Conservation (phyloP, 1,140 invertebrate species). For the Glossosoma conforme region DNA sequence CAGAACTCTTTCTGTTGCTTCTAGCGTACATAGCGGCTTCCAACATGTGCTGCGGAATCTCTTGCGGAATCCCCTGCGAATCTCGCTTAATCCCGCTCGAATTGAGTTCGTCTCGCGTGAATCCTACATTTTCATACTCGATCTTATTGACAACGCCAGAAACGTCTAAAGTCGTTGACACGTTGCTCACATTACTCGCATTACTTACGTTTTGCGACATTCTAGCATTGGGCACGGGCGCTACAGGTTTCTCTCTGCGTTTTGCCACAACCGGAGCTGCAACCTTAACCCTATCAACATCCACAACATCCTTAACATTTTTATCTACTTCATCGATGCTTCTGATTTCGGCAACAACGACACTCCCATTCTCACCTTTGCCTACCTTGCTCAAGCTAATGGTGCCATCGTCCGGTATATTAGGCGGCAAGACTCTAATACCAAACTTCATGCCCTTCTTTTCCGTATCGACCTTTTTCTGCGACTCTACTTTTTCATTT, state of each 20-base stretch:
- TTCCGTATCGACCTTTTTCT: slow-evolving; percentile 46
- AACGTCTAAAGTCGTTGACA: too few relatives aligned
- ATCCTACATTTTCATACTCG: slow-evolving; percentile 13
- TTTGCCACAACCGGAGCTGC: slow-evolving; percentile 44
- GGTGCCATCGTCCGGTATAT: slow-evolving; percentile 47
- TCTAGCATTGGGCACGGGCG: slow-evolving; percentile 47
- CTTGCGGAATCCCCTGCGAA: slow-evolving; percentile 55
- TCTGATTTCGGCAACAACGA: slow-evolving; percentile 41
- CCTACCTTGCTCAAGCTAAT: slow-evolving; percentile 41
- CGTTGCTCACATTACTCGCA: too few relatives aligned
- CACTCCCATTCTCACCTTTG: slow-evolving; percentile 43
- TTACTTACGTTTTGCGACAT: slow-evolving; percentile 26
- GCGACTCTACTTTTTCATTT: slow-evolving; percentile 42
- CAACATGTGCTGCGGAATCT: slow-evolving; percentile 64
- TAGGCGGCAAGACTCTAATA: slow-evolving; percentile 58
- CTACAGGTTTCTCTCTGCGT: slow-evolving; percentile 46
- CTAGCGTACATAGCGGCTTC: slow-evolving; percentile 64
- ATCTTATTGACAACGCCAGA: too few relatives aligned
- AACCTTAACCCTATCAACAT: slow-evolving; percentile 40
- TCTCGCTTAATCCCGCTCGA: slow-evolving; percentile 56
- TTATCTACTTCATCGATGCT: slow-evolving; percentile 50
- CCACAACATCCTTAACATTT: slow-evolving; percentile 35
- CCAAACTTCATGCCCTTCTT: slow-evolving; percentile 63
- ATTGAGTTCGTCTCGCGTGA: slow-evolving; percentile 39
- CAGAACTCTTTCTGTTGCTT: slow-evolving; percentile 57